Evolutionary conservation across 1,140 invertebrate species (phyloP), one percentile per base, ranked within the genome.

Genomic region (Orussus abietinus): DNA sequence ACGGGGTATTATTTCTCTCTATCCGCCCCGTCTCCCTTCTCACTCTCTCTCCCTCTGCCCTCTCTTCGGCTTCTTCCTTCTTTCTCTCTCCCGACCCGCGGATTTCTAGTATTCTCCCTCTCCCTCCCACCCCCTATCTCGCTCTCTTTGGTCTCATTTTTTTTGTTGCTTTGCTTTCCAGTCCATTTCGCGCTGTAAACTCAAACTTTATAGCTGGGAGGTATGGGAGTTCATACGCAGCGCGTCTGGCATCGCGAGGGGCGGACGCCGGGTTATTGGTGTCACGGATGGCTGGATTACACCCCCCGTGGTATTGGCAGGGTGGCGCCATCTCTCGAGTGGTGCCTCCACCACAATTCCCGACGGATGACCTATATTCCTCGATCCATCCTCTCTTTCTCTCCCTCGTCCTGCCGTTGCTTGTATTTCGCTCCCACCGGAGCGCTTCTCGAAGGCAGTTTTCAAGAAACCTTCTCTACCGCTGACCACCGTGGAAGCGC

Each of bases 151-250:
- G n/a, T 56, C 48, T 45, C 39, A 4, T 31, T 37, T 35, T 39
- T 53, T 51, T 40, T 49, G 37, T 62, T n/a, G 51, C 59, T 64
- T 62, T 61, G 55, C 55, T 62, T 70, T 69, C 58, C 69, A 64
- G 59, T 68, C 68, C 66, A 72, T 72, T 72, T 71, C 62, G 45
- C 59, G 55, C 61, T 66, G 63, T 68, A 68, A 67, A 64, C 61
- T 66, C 54, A 53, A 70, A 65, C 59, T 70, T 69, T 65, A 68
- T 71, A 65, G 58, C 60, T 55, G 49, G n/a, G 18, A 18, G 34
- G 34, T 36, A 36, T 20, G 34, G 34, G 34, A 11, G 34, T 36
- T 12, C 34, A 36, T 18, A 19, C 6, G 22, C 22, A 6, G 22
- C 22, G 22, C n/a, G 22, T 25, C 22, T 3, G 34, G n/a, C 14